These are phyloP conservation scores for Scaptomyza cyrtandrae DNA, from an alignment of 2,888 invertebrate genomes.

Conservation along the genomic window DNA sequence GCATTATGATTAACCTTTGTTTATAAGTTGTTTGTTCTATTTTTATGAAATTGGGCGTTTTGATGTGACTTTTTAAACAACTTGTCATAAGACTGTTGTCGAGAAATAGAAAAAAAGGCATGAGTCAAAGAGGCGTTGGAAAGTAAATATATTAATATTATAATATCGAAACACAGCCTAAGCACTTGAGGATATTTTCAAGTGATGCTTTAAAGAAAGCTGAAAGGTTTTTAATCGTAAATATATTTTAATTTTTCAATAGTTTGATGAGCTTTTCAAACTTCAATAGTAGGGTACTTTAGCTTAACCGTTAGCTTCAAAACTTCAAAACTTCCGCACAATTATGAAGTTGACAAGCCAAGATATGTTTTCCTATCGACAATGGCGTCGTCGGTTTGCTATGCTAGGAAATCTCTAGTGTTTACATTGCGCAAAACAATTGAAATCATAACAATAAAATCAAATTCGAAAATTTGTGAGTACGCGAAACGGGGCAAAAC, in stretches of 20 bases:
- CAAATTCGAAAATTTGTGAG: constrained; percentile 71
- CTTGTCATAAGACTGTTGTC: not conserved
- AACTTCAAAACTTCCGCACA: constrained; percentile 16
- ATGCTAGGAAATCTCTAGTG: constrained; percentile 61
- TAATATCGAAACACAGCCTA: not conserved
- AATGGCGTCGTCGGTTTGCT: constrained; percentile 34
- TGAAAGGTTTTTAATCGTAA: no score
- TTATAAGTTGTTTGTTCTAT: constrained; percentile 21
- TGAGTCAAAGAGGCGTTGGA: not conserved
- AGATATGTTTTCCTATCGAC: constrained; percentile 46
- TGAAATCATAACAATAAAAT: constrained; percentile 77
- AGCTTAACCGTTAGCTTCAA: constrained; percentile 1
- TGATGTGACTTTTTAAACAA: constrained; percentile 41
- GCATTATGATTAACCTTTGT: constrained; percentile 45
- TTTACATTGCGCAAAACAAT: constrained; percentile 73
- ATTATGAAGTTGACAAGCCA: constrained; percentile 34
- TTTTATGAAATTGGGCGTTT: constrained; percentile 46
- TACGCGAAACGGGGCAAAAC: constrained; percentile 24
- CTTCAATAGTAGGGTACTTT: not conserved
- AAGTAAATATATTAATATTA: constrained; percentile 12
- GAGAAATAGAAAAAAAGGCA: not conserved
- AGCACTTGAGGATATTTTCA: not conserved
- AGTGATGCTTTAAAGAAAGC: not conserved
- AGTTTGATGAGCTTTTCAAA: not conserved
- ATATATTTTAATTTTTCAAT: not conserved